phyloP scores from a whole-genome alignment of 2,797 vertebrate species.

The Arvicola amphibius region DNA sequence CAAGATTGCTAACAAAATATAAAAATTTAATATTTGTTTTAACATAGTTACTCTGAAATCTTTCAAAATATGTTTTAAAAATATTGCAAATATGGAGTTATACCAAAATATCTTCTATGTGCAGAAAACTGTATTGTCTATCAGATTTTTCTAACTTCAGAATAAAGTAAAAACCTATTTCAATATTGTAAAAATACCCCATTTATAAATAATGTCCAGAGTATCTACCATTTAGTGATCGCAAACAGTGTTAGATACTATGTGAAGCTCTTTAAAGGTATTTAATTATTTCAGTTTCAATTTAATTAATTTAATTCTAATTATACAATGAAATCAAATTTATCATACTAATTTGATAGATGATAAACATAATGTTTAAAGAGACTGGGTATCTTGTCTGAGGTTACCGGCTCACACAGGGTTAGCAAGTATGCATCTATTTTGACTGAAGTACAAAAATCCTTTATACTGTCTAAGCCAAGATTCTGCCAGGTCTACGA shows the following conservation, averaged over 20 bases:
- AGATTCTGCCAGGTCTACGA: not conserved
- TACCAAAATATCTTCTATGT: not conserved
- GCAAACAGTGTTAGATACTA: not conserved
- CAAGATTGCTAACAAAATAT: not conserved
- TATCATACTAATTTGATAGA: not conserved
- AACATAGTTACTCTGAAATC: not conserved
- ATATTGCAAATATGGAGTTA: not conserved
- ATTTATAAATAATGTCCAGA: not conserved
- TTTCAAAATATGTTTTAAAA: slow-evolving; percentile 3
- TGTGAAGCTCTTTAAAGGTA: not conserved
- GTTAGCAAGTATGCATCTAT: not conserved
- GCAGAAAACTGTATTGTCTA: not conserved
- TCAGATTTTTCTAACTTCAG: not conserved
- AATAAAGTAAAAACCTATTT: not conserved
- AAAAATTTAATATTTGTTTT: not conserved
- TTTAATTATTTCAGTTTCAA: not conserved
- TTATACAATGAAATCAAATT: not conserved
- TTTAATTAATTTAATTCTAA: not conserved
- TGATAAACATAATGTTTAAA: not conserved
- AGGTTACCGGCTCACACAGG: not conserved
- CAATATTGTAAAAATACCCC: not conserved
- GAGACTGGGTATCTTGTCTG: not conserved
- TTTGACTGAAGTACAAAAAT: not conserved
- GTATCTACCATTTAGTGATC: not conserved
- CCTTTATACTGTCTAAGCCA: not conserved